A percentile compares a stretch with the other conserved stretches of the same genome.
Evolutionary conservation across 2,888 invertebrate genomes (phyloP).

Genomic region (Mythimna albipuncta): DNA sequence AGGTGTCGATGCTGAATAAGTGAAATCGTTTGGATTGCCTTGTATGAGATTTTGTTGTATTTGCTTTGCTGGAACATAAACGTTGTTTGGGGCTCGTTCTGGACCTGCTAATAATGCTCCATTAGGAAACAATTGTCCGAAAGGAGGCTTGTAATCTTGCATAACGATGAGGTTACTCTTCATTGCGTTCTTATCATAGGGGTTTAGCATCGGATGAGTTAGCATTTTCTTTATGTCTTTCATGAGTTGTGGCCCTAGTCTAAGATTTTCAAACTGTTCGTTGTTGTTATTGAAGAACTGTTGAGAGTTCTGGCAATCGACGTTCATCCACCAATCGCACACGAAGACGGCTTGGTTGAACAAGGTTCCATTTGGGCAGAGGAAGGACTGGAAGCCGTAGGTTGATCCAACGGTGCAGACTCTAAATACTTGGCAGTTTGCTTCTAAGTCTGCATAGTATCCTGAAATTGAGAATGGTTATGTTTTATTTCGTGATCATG

Average conservation of each 20-base stretch:
- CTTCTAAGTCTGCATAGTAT: slow-evolving; percentile 92
- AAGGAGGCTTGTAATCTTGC: slow-evolving; percentile 87
- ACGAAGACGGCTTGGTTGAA: slow-evolving; percentile 93
- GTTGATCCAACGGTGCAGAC: slow-evolving; percentile 91
- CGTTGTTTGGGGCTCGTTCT: slow-evolving; percentile 77
- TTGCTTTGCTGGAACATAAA: slow-evolving; percentile 80
- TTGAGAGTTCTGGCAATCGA: slow-evolving; percentile 89
- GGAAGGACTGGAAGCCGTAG: slow-evolving; percentile 91
- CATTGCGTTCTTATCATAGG: slow-evolving; percentile 79
- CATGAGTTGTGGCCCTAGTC: slow-evolving; percentile 89
- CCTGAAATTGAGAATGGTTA: slow-evolving; percentile 81
- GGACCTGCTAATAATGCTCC: slow-evolving; percentile 77
- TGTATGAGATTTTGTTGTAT: slow-evolving; percentile 73
- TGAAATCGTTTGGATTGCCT: slow-evolving; percentile 73
- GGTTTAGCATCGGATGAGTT: slow-evolving; percentile 86
- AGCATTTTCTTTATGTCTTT: slow-evolving; percentile 91
- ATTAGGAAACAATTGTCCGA: slow-evolving; percentile 82
- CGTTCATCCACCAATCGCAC: slow-evolving; percentile 93
- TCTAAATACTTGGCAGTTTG: slow-evolving; percentile 92
- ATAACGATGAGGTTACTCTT: slow-evolving; percentile 82
- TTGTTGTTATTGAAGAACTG: slow-evolving; percentile 82
- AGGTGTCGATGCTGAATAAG: slow-evolving; percentile 81
- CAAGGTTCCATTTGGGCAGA: slow-evolving; percentile 93
- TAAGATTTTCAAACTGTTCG: slow-evolving; percentile 85
- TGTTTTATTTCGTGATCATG: neutral